phyloP scores from a whole-genome alignment of 2,113 vertebrate species.

The Patagioenas fasciata region DNA sequence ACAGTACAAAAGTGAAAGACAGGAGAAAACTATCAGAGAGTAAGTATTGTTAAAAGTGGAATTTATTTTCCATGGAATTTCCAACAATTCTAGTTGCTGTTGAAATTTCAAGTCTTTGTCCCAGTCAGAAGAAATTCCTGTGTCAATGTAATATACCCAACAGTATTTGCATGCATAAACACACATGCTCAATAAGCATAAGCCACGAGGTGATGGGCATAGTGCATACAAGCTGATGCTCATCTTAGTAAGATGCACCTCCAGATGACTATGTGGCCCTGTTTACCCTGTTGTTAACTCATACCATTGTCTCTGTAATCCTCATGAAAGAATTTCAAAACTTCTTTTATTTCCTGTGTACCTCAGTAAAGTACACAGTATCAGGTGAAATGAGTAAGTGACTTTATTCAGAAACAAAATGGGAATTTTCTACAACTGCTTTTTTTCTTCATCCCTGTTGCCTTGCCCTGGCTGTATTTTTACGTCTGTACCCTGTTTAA shows the following conservation, averaged over 20 bases:
- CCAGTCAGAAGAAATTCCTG: not conserved
- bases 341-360: accelerated
- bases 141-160: not conserved
- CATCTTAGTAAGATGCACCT: not conserved
- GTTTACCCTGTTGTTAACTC: not conserved
- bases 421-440: not conserved
- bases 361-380: not conserved
- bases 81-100: not conserved
- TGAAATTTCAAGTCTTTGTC: not conserved
- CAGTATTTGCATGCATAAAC: not conserved
- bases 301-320: not conserved
- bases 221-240: accelerated
- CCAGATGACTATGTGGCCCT: not conserved
- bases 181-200: accelerated
- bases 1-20: not conserved
- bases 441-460: not conserved
- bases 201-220: not conserved
- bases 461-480: not conserved
- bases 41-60: not conserved
- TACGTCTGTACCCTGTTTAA: not conserved
- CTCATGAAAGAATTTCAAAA: not conserved
- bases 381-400: not conserved
- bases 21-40: accelerated
- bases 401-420: not conserved
- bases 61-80: not conserved